Evolutionary conservation across 2,113 vertebrate genomes (phyloP).

Genomic region (Podarcis raffonei): DNA sequence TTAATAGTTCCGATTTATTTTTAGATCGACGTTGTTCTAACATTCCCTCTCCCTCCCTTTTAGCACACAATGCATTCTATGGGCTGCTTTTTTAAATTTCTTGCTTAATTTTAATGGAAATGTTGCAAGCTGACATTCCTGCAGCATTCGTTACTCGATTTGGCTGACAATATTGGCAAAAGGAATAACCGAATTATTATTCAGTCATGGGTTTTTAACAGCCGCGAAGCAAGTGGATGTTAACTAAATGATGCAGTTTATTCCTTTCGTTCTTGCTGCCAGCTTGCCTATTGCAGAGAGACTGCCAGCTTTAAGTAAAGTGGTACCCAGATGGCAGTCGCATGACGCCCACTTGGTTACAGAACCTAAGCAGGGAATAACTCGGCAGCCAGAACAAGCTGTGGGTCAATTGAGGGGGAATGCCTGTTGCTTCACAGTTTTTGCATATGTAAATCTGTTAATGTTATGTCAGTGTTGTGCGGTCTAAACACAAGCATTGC

Average conservation of each 20-base stretch:
- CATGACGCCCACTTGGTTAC: conserved; percentile 92
- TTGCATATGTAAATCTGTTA: conserved; percentile 89
- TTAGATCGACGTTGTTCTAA: conserved; percentile 50
- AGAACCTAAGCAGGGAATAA: conserved; percentile 87
- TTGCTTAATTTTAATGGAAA: conserved; percentile 77
- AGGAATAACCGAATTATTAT: conserved; percentile 93
- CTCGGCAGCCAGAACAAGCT: conserved; percentile 88
- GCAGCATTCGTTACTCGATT: conserved; percentile 75
- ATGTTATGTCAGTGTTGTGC: conserved; percentile 87
- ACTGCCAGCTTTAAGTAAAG: conserved; percentile 96
- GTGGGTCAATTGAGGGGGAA: conserved; percentile 88
- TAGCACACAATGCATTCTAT: conserved; percentile 49
- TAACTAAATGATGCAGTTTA: conserved; percentile 99
- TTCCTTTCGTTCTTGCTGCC: conserved; percentile 91
- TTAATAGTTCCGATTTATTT: conserved; percentile 53
- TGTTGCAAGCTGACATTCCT: conserved; percentile 78
- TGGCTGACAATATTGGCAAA: conserved; percentile 88
- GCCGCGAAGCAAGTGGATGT: conserved; percentile 92
- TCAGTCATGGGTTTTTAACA: conserved; percentile 95
- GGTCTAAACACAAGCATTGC: conserved; percentile 83
- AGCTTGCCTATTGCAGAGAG: conserved; percentile 90
- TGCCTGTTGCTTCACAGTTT: conserved; percentile 90
- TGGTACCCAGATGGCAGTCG: conserved; percentile 95
- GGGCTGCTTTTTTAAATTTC: conserved; percentile 53
- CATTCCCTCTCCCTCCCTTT: conserved; percentile 28